phyloP scores from a whole-genome alignment of 2,797 vertebrate species.

The Gymnothorax reevesii region DNA sequence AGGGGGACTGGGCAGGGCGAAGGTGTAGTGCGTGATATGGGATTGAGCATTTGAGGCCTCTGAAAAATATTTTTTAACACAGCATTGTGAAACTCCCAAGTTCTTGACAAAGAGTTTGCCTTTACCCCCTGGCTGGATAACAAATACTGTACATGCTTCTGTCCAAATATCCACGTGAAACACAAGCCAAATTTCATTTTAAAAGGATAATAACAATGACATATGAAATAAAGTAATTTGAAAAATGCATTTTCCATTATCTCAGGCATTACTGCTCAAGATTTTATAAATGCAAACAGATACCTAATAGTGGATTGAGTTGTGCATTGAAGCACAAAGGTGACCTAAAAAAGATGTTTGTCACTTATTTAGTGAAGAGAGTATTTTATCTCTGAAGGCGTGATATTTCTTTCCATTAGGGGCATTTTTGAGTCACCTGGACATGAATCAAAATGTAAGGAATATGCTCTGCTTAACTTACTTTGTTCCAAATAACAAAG shows the following conservation, averaged over 20 bases:
- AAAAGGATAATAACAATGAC: background rate
- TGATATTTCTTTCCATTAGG: conserved; percentile 23
- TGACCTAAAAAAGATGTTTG: background rate
- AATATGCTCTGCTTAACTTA: conserved; percentile 12
- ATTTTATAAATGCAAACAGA: background rate
- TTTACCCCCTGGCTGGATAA: background rate
- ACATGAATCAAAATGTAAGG: conserved; percentile 44
- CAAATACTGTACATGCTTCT: background rate
- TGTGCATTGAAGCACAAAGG: background rate
- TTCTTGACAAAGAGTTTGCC: background rate
- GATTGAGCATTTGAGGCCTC: no score
- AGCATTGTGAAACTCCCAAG: background rate
- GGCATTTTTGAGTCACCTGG: conserved; percentile 35
- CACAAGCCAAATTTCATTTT: background rate
- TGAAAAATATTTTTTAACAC: background rate
- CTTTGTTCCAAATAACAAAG: background rate
- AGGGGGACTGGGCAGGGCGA: no score
- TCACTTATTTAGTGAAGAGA: background rate
- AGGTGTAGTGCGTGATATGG: no score
- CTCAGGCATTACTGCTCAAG: background rate
- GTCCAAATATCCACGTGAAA: background rate
- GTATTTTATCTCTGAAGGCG: conserved; percentile 12
- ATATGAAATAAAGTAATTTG: background rate
- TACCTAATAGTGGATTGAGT: background rate
- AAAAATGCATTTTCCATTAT: background rate